Conservation (phyloP, 2,113 vertebrate genomes). For the Machaerirhynchus nigripectus region DNA sequence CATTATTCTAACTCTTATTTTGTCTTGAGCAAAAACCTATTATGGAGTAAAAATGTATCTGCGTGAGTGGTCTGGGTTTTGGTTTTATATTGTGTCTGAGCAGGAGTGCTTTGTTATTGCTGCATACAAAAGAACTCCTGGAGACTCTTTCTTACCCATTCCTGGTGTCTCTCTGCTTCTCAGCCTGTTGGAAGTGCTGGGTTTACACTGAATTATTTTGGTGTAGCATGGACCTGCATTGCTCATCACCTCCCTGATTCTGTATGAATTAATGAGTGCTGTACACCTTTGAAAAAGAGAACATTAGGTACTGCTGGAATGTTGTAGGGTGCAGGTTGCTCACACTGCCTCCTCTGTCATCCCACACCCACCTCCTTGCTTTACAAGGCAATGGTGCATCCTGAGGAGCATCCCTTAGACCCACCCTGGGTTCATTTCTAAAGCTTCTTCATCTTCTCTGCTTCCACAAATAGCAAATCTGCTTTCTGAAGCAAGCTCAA, state of each 20-base stretch:
- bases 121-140: not conserved
- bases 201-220: not conserved
- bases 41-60: not conserved
- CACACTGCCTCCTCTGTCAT: not conserved
- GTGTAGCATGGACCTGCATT: not conserved
- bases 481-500: constrained; percentile 19
- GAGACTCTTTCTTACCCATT: not conserved
- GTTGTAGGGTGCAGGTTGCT: not conserved
- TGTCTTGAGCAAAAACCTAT: not conserved
- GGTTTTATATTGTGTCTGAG: not conserved
- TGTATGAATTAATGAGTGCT: not conserved
- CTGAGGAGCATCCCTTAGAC: not conserved
- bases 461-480: not conserved
- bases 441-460: not conserved
- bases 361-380: not conserved
- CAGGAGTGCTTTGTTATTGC: not conserved
- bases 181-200: not conserved
- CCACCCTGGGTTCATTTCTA: not conserved
- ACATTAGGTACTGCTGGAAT: not conserved
- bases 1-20: not conserved
- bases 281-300: not conserved
- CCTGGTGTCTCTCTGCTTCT: not conserved
- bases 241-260: not conserved
- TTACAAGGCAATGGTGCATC: not conserved
- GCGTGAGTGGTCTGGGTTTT: not conserved